Base-by-base conservation (phyloP, 2,797 vertebrate species). In the Onychomys arenicola region DNA sequence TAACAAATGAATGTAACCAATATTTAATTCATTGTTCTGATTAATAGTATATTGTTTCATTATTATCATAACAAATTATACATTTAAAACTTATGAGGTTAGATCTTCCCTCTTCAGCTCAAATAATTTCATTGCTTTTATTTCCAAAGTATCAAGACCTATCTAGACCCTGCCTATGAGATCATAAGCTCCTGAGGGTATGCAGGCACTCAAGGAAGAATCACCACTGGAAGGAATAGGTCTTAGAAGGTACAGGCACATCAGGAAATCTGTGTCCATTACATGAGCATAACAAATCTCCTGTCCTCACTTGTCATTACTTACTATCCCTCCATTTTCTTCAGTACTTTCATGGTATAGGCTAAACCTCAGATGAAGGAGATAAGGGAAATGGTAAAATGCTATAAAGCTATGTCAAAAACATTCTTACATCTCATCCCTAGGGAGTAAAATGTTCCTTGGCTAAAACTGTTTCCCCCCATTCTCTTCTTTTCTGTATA, bases 41-140 rank as follows among this genome's bases (percentile, higher is more conserved):
- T 73, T 83, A 78, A 46, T 29, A 43, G 10, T 17, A 12, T 2
- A 71, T 5, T 80, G 37, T 59, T 40, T 37, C 49, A 32, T 34
- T 75, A 63, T 23, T 57, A 11, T 59, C 23, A 6, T 40, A 49
- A 3, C 75, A 11, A 71, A 49, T 40, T 46, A 6, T 34, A 37
- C 3, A 65, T 9, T 88, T 57, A 85, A 37, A 85, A 49, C 2
- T 46, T 69, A 34, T 55, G 75, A 77, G n/a, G 61, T 78, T 82
- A 40, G 1, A 63, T 83, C 17, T 73, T 69, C 14, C 10, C 23
- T 67, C 25, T 69, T 82, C 78, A 59, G n/a, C 43, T 89, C 76
- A 69, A 93, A 77, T 8, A 77, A 57, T 83, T 80, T 63, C 27
- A 57, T 92, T 83, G 37, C 11, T 61, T 93, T 91, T 76, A 86